These are phyloP conservation scores for Monopis laevigella DNA, from an alignment of 2,888 invertebrate species.

Conservation along the genomic window DNA sequence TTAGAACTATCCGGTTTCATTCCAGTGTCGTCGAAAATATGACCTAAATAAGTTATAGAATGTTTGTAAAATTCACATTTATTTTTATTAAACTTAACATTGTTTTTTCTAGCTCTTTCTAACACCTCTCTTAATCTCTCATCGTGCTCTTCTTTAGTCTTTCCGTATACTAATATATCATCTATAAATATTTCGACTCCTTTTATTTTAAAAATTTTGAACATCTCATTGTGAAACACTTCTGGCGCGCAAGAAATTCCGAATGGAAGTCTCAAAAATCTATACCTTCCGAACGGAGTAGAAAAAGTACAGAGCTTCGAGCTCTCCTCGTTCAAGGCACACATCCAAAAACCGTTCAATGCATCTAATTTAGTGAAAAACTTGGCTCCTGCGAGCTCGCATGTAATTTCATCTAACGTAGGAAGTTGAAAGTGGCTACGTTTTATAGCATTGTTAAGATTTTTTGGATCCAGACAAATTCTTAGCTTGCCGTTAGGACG, in stretches of 20 bases:
- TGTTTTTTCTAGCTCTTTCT: no score
- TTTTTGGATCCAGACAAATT: constrained; percentile 15
- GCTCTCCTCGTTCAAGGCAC: constrained; percentile 8
- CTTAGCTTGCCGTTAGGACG: constrained; percentile 14
- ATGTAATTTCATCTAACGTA: constrained; percentile 15
- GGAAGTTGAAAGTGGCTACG: constrained; percentile 18
- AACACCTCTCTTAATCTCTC: constrained; percentile 12
- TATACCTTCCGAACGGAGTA: constrained; percentile 9
- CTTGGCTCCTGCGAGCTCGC: constrained; percentile 15
- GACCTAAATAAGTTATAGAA: no score
- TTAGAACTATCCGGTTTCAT: no score
- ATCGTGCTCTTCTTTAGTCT: constrained; percentile 16
- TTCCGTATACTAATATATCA: constrained; percentile 13
- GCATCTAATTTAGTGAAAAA: constrained; percentile 17
- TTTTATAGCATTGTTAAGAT: constrained; percentile 15
- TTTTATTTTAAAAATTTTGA: constrained; percentile 15
- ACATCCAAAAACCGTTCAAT: constrained; percentile 12
- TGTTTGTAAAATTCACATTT: no score
- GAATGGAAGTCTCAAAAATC: constrained; percentile 11
- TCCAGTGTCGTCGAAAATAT: no score
- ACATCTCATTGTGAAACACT: constrained; percentile 18
- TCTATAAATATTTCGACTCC: constrained; percentile 15
- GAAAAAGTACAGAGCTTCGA: constrained; percentile 10
- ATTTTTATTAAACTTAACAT: no score
- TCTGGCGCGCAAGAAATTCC: constrained; percentile 11